A percentile compares a stretch with the other conserved stretches of the same genome.
Conservation (phyloP, 37 sponge, comb jelly and placozoan species). For the Oopsacas minuta region DNA sequence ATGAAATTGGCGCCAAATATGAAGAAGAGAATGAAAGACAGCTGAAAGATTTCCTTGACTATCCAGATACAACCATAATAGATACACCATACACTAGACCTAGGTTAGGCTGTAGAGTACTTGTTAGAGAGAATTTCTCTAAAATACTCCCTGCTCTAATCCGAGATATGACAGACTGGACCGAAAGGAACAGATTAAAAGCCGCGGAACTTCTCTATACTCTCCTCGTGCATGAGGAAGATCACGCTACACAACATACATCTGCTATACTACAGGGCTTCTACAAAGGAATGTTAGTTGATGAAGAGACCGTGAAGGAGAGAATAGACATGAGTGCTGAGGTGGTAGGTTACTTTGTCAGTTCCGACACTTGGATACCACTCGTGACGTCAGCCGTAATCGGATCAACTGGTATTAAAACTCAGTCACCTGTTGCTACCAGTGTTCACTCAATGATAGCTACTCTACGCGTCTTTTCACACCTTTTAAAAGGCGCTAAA, state of each 20-base stretch:
- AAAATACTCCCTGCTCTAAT: conserved; percentile 80
- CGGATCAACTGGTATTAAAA: conserved; percentile 39
- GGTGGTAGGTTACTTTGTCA: conserved; percentile 41
- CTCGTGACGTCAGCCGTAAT: conserved; percentile 60
- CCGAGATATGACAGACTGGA: conserved; percentile 78
- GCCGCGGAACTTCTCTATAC: conserved; percentile 57
- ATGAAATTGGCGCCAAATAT: conserved; percentile 61
- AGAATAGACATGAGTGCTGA: conserved; percentile 23
- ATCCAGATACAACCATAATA: not conserved
- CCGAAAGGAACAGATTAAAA: conserved; percentile 60
- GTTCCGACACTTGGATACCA: conserved; percentile 52
- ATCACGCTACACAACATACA: conserved; percentile 68
- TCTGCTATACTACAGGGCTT: conserved; percentile 60
- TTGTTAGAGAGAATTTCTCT: conserved; percentile 71
- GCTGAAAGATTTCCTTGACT: conserved; percentile 73
- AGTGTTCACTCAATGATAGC: not conserved
- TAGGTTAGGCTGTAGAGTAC: conserved; percentile 67
- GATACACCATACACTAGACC: conserved; percentile 48
- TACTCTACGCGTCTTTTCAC: conserved; percentile 13
- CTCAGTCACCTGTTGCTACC: not conserved
- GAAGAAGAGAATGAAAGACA: conserved; percentile 75
- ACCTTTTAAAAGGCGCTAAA: not conserved
- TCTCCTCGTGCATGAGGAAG: conserved; percentile 60
- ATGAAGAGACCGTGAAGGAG: conserved; percentile 41
- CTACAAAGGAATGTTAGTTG: conserved; percentile 62